Evolutionary conservation across 2,888 invertebrate genomes (phyloP), one percentile per base, ranked within the genome.

Genomic region (Amiota communis): DNA sequence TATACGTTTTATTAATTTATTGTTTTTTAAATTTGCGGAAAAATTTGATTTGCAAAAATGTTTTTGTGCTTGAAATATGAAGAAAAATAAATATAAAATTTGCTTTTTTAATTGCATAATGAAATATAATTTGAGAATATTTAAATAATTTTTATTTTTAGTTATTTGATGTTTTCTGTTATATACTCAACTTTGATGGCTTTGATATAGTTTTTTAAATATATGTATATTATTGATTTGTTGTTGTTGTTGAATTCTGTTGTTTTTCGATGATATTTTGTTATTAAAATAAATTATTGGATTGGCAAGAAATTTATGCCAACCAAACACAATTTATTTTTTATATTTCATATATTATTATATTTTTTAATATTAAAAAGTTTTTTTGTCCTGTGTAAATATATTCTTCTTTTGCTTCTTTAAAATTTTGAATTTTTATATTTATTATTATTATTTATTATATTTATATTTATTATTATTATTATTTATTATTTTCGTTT

Each of bases 381-480:
- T 56, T 63, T 70, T 63, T 70, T 75, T 72, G 72, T 73, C 75
- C 71, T 69, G 75, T 75, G 65, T 71, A 75, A 72, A 73, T 70
- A 70, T 70, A 51, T 57, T 51, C 63, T 70, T 48, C n/a, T 65
- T 49, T 47, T 63, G 68, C 12, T 20, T 56, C n/a, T 70, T 49
- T 71, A 11, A 20, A 59, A 64, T 11, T 57, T 9, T 36, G 49
- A 57, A 68, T 15, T 57, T 61, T 74, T 59, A 46, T 46, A 61
- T 61, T 51, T 13, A 20, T 49, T 68, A 2, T 36, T 36, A 36
- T 36, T 36, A 36, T 36, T 36, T 36, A 36, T 36, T 4, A 36
- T 36, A 36, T 36, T 36, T 61, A 70, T 70, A 57, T 8, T 56
- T 15, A 68, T 68, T 47, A 48, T 69, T 69, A 64, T 64, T 59